Conservation (phyloP, 2,113 vertebrate species). For the Symphodus melops region DNA sequence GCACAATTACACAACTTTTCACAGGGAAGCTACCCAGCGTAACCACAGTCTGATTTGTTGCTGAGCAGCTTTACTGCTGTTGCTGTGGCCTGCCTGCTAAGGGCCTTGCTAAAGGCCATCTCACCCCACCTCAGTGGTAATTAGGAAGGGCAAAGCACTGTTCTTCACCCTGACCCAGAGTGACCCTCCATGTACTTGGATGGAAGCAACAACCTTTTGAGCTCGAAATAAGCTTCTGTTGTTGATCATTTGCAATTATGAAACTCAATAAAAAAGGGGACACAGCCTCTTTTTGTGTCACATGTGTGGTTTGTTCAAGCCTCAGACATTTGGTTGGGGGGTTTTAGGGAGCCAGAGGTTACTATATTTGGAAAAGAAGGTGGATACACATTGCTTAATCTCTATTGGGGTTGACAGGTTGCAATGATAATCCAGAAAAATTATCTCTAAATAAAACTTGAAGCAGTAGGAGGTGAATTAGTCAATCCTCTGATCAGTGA, state of each 20-base stretch:
- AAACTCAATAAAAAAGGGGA: too few relatives aligned
- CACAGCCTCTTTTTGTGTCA: too few relatives aligned
- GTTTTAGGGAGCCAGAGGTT: too few relatives aligned
- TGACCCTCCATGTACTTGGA: not conserved
- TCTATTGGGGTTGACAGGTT: too few relatives aligned
- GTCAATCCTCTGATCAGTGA: too few relatives aligned
- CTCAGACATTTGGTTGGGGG: too few relatives aligned
- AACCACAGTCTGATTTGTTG: not conserved
- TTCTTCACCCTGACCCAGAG: not conserved
- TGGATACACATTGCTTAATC: too few relatives aligned
- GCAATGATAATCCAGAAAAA: not conserved
- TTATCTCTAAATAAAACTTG: too few relatives aligned
- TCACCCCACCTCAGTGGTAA: not conserved
- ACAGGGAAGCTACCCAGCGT: not conserved
- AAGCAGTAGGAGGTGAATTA: too few relatives aligned
- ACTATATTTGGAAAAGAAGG: too few relatives aligned
- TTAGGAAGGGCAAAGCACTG: not conserved
- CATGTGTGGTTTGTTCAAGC: too few relatives aligned
- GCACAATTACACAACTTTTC: conserved; percentile 2
- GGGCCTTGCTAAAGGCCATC: not conserved
- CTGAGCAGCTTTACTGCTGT: not conserved
- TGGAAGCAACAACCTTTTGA: not conserved
- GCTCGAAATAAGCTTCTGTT: not conserved
- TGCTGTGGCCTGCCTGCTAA: not conserved
- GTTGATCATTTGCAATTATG: too few relatives aligned